A percentile compares a stretch with the other conserved stretches of the same genome.
These are phyloP conservation scores for Rhinopomastus cyanomelas DNA, from an alignment of 2,113 vertebrate genomes.

Conservation along the genomic window DNA sequence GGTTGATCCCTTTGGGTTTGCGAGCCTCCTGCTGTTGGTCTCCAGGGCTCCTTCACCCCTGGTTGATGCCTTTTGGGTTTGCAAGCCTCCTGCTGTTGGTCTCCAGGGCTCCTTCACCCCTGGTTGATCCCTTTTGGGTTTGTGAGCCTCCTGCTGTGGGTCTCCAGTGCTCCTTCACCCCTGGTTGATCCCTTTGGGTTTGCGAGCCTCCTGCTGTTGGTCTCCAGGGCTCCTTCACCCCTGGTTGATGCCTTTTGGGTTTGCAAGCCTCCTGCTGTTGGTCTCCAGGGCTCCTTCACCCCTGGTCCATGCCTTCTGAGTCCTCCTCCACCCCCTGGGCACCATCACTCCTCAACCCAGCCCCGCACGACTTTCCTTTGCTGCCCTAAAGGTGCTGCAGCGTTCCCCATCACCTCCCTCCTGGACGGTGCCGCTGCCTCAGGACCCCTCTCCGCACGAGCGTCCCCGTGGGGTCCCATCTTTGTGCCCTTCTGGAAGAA, in stretches of 20 bases:
- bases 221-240: not conserved
- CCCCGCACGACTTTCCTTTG: not conserved
- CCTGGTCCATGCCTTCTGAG: rapidly evolving
- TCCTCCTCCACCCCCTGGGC: not conserved
- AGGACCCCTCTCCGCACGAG: not conserved
- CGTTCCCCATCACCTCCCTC: not conserved
- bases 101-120: not conserved
- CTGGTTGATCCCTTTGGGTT: too few relatives aligned
- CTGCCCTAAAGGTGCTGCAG: rapidly evolving
- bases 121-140: not conserved
- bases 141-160: too few relatives aligned
- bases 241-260: not conserved
- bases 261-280: too few relatives aligned
- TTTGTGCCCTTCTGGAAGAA: not conserved
- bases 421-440: not conserved
- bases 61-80: not conserved
- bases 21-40: not conserved
- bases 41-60: not conserved
- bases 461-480: not conserved
- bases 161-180: too few relatives aligned
- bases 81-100: not conserved
- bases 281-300: too few relatives aligned
- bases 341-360: not conserved
- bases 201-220: rapidly evolving
- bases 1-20: not conserved